Conservation (phyloP, 2,888 invertebrate species). For the Pterobdella sp. region DNA sequence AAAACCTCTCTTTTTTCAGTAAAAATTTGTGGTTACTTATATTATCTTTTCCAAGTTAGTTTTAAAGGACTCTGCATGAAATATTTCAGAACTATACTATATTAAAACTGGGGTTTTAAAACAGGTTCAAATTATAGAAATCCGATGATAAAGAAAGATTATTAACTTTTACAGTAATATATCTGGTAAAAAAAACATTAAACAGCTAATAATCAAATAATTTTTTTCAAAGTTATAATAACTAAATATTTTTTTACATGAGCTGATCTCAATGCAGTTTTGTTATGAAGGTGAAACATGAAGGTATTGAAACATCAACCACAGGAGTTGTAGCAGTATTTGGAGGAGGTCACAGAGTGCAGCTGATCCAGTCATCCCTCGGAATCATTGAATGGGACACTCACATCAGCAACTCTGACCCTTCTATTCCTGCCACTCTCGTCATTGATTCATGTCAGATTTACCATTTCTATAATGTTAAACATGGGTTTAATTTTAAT, state of each 20-base stretch:
- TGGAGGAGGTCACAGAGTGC: conserved; percentile 42
- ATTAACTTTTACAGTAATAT: not conserved
- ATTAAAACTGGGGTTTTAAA: too few relatives aligned
- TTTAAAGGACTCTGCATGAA: too few relatives aligned
- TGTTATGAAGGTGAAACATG: not conserved
- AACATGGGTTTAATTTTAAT: not conserved
- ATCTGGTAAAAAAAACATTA: not conserved
- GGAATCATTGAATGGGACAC: conserved; percentile 45
- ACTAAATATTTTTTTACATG: too few relatives aligned
- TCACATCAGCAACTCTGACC: conserved; percentile 33
- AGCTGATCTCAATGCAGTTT: too few relatives aligned
- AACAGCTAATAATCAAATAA: not conserved
- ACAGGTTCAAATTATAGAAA: too few relatives aligned
- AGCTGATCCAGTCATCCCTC: conserved; percentile 42
- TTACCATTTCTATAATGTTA: not conserved
- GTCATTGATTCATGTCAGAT: conserved; percentile 3
- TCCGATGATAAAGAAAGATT: too few relatives aligned
- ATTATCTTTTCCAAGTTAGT: too few relatives aligned
- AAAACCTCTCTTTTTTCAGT: too few relatives aligned
- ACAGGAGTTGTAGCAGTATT: conserved; percentile 40
- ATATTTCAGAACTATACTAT: too few relatives aligned
- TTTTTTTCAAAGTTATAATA: too few relatives aligned
- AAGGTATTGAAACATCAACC: not conserved
- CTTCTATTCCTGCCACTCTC: conserved; percentile 13
- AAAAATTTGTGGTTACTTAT: too few relatives aligned